Conservation (phyloP, 2,113 vertebrate species). For the Arizona elegans region DNA sequence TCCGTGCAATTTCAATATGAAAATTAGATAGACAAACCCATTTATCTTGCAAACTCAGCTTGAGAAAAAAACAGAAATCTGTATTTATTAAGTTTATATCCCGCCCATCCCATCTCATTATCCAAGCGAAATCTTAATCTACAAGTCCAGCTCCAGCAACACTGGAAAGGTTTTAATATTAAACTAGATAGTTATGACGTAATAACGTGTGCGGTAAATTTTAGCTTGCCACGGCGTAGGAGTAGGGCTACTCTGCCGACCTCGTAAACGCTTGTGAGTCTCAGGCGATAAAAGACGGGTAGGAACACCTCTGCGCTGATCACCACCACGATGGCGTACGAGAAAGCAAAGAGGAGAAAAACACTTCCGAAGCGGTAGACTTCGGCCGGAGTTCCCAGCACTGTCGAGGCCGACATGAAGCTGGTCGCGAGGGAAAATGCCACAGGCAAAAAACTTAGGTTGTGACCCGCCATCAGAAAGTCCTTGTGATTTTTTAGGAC, state of each 20-base stretch:
- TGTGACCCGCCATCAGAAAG: constrained; percentile 84
- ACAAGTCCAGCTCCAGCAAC: not conserved
- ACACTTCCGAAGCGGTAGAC: constrained; percentile 83
- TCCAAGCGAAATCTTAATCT: not conserved
- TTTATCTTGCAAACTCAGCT: not conserved
- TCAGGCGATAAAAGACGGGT: constrained; percentile 89
- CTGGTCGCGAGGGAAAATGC: constrained; percentile 89
- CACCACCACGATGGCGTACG: constrained; percentile 75
- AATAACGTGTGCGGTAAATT: not conserved
- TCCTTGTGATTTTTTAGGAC: constrained; percentile 74
- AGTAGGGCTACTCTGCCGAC: constrained; percentile 47
- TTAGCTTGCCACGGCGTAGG: not conserved
- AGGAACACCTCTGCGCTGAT: constrained; percentile 87
- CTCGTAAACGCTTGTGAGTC: constrained; percentile 88
- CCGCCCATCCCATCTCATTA: not conserved
- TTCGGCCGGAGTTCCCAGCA: constrained; percentile 89
- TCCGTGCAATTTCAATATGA: not conserved
- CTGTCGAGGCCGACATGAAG: constrained; percentile 93
- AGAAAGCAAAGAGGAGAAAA: constrained; percentile 74
- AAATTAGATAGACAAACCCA: not conserved
- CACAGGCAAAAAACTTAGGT: constrained; percentile 80
- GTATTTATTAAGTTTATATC: not conserved
- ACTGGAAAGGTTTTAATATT: not conserved
- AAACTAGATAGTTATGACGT: not conserved
- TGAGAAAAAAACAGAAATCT: not conserved